Percentiles rank a stretch among this genome's conserved stretches.
Evolutionary conservation across 2,888 invertebrate species (phyloP).

Genomic region (Drosophila prolongata): DNA sequence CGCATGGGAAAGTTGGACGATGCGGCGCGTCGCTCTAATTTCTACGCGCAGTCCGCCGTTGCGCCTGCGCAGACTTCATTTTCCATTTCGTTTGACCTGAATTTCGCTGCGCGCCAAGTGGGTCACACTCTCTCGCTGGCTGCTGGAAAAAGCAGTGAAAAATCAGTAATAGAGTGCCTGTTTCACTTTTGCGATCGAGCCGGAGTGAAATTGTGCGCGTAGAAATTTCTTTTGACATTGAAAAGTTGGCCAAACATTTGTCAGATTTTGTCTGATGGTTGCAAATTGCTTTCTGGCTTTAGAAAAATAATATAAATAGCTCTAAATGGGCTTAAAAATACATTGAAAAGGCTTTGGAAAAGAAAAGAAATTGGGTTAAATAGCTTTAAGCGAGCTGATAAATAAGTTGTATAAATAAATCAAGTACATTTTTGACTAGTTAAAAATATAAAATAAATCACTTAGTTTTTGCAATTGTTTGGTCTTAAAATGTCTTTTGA

Average conservation of each 20-base stretch:
- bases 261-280: constrained; percentile 15
- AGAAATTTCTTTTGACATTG: constrained; percentile 72
- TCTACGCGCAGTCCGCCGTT: constrained; percentile 70
- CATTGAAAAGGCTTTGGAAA: no score
- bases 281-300: neutral
- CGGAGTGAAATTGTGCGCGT: constrained; percentile 63
- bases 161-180: constrained; percentile 21
- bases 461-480: no score
- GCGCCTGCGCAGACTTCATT: constrained; percentile 63
- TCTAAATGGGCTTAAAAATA: neutral
- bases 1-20: constrained; percentile 49
- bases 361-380: no score
- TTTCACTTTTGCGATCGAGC: constrained; percentile 61
- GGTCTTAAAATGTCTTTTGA: neutral
- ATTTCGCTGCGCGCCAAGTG: constrained; percentile 76
- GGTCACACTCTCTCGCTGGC: constrained; percentile 61
- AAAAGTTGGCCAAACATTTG: constrained; percentile 68
- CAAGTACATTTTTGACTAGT: no score
- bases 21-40: constrained; percentile 66
- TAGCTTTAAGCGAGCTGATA: no score
- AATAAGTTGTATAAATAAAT: no score
- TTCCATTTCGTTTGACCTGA: constrained; percentile 83
- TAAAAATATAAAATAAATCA: no score
- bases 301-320: neutral
- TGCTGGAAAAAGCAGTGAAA: constrained; percentile 67